Percentiles rank a stretch among this genome's conserved stretches.
These are phyloP conservation scores for Torymus auratus DNA, from an alignment of 2,888 invertebrate species.

Conservation along the genomic window DNA sequence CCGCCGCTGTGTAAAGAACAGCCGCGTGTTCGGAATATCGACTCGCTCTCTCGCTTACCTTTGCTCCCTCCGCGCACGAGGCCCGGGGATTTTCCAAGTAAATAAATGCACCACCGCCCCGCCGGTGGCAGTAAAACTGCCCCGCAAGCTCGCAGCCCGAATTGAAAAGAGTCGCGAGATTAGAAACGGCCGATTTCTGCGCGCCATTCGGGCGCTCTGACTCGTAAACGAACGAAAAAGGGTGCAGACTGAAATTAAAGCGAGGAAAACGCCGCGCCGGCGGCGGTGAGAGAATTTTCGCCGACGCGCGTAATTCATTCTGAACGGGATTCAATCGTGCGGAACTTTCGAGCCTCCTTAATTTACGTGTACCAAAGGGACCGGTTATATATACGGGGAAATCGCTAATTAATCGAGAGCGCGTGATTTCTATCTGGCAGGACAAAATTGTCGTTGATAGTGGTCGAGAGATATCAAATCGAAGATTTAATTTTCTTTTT, in stretches of 20 bases:
- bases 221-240: constrained; percentile 5
- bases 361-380: not conserved
- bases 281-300: not conserved
- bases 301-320: constrained; percentile 10
- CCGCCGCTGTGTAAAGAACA: constrained; percentile 15
- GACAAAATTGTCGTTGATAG: too few species aligned
- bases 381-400: too few species aligned
- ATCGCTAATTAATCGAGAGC: too few species aligned
- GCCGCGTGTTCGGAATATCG: constrained; percentile 28
- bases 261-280: not conserved
- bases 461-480: too few species aligned
- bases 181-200: constrained; percentile 32
- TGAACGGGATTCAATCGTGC: constrained; percentile 20
- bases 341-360: constrained; percentile 1
- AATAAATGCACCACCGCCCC: constrained; percentile 35
- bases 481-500: too few species aligned
- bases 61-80: not conserved
- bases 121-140: constrained; percentile 30
- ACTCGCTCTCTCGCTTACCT: not conserved
- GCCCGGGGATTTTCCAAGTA: constrained; percentile 40
- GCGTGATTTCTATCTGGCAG: too few species aligned
- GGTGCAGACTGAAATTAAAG: not conserved
- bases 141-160: constrained; percentile 33
- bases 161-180: constrained; percentile 44
- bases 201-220: constrained; percentile 13